Base-by-base conservation (phyloP, 2,888 invertebrate species). In the Chironomus riparius region DNA sequence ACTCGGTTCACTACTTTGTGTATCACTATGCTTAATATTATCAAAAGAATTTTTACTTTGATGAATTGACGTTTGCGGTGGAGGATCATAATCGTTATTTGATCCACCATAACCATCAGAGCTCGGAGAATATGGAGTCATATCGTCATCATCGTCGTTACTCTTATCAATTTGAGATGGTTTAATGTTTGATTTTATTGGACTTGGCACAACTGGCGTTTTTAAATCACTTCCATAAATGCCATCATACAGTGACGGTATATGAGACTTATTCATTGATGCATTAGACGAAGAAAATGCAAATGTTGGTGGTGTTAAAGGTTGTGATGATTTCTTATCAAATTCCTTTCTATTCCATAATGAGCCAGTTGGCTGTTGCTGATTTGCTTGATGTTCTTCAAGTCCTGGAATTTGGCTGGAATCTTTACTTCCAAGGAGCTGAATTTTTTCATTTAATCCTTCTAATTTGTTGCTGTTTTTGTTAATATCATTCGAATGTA, bases 61-160 rank as follows among this genome's bases (percentile, higher is more conserved):
- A 73, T 76, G 21, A 77, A 79, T 38, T 56, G 69, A 61, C 21
- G 83, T 76, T 12, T 92, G 93, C 72, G 94, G 94, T 83, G 92
- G 91, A 85, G 94, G 94, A 78, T 94, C 87, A 82, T 94, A 94
- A 80, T 94, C 93, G 10, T 38, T 38, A 38, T 38, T 38, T 7
- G 38, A 38, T 2, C 38, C 38, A 10, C 38, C 38, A 81, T 92
- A 93, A 83, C 94, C 92, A 80, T 91, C 92, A n/a, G 93, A 93
- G 68, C 92, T 94, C 0, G 94, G 94, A 70, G 94, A 94, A 85
- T 95, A 94, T 0, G 95, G 95, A 22, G 94, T 94, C 79, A 91
- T 91, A 82, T 91, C 88, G 79, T 92, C 92, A 83, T 90, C 87
- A 78, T 87, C 88, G 70, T 87, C 87, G 79, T 90, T 90, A 56